Conservation (phyloP, 2,113 vertebrate species). For the Bothrops jararaca region DNA sequence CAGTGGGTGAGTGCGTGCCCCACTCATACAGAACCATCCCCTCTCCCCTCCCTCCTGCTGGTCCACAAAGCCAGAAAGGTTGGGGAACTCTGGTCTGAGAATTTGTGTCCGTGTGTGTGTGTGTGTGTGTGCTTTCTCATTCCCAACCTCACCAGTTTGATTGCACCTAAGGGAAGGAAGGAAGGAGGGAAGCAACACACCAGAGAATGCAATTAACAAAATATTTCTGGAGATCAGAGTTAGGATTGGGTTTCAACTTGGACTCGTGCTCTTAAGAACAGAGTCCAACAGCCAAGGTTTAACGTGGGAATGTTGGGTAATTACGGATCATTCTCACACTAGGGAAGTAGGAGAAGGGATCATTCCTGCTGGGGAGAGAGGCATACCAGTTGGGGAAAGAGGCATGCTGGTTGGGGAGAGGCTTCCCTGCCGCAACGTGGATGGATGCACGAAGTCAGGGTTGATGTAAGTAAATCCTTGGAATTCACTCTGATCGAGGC, state of each 20-base stretch:
- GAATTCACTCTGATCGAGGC: conserved; percentile 86
- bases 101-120: background rate
- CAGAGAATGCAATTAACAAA: background rate
- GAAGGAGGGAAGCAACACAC: conserved; percentile 6
- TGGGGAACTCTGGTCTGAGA: background rate
- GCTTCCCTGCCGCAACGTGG: conserved; percentile 44
- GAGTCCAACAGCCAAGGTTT: conserved; percentile 9
- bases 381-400: conserved; percentile 47
- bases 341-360: conserved; percentile 23
- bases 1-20: background rate
- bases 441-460: conserved; percentile 73
- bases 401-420: conserved; percentile 50
- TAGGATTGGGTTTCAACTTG: background rate
- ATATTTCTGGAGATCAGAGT: background rate
- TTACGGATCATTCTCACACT: background rate
- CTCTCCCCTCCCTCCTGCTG: background rate
- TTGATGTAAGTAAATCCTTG: conserved; percentile 84
- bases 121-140: background rate
- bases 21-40: background rate
- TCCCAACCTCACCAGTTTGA: background rate
- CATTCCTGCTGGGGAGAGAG: conserved; percentile 23
- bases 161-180: background rate
- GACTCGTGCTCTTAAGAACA: conserved; percentile 13
- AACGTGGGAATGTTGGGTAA: background rate
- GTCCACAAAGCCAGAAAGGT: background rate